Base-by-base conservation (phyloP, 1,140 invertebrate species). In the Rhynchophorus ferrugineus region DNA sequence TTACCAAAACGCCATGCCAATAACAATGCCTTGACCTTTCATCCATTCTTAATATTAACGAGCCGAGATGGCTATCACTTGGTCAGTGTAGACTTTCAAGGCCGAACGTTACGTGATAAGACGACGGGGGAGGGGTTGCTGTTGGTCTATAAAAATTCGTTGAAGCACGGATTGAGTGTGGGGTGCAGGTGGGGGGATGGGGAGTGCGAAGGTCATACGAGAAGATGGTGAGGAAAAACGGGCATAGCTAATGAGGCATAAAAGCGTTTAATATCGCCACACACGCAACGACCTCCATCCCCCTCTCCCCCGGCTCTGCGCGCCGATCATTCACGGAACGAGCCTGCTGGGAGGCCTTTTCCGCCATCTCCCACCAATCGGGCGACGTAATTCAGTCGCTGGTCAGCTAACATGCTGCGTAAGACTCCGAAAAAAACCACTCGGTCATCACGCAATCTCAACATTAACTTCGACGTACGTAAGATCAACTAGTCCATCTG, bases 1-100 rank as follows among this genome's bases (percentile, higher is more conserved):
- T n/a, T n/a, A n/a, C n/a, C n/a, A n/a, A n/a, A n/a, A n/a, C n/a
- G n/a, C n/a, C n/a, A n/a, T n/a, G n/a, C n/a, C n/a, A n/a, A 41
- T 39, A 33, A 20, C 11, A 8, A 29, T 22, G 2, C 49, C 41
- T 22, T 51, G 42, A 51, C 49, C 49, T 51, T 51, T 41, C 36
- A 43, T 44, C 41, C 41, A 29, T 49, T 22, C 8, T 42, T 21
- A 51, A 51, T 51, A 44, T 51, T 51, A 51, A 51, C 44, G 34
- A 29, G 11, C n/a, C n/a, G 24, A 51, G 49, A 51, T 44, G 49
- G 18, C 49, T 51, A 51, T 51, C 47, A 49, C 29, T 43, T 37
- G 5, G 19, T 14, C 37, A n/a, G 35, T 41, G 38, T 41, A n/a
- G 38, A 41, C 38, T 14, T n/a, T 42, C 54, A 56, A 56, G 48